Evolutionary conservation across 2,113 vertebrate species (phyloP).

Genomic region (Nestor notabilis): DNA sequence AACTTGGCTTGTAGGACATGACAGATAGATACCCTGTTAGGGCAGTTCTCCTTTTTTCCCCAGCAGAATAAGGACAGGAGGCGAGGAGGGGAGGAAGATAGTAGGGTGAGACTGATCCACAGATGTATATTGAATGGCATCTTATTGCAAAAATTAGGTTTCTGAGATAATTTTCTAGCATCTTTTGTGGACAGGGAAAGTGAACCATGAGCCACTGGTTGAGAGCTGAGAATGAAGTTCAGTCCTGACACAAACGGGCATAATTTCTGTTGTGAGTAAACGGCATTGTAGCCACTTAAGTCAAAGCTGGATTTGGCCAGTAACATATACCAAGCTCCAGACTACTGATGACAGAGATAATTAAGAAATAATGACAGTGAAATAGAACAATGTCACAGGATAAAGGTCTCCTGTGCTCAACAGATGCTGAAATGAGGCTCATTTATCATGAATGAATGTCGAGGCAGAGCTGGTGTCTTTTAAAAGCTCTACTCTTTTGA

Average conservation of each 20-base stretch:
- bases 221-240: not conserved
- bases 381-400: constrained; percentile 53
- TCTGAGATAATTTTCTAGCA: not conserved
- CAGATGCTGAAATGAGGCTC: constrained; percentile 60
- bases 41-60: not conserved
- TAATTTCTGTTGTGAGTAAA: not conserved
- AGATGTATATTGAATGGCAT: not conserved
- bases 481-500: constrained; percentile 24
- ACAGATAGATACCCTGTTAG: not conserved
- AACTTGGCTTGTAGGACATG: not conserved
- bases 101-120: not conserved
- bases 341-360: constrained; percentile 36
- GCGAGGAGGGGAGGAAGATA: not conserved
- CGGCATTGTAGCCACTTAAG: not conserved
- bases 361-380: constrained; percentile 66
- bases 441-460: constrained; percentile 65
- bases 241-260: not conserved
- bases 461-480: constrained; percentile 8
- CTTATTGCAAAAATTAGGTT: not conserved
- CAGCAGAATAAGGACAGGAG: not conserved
- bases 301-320: constrained; percentile 6
- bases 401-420: constrained; percentile 49
- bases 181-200: not conserved
- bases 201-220: not conserved
- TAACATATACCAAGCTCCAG: not conserved